Percentiles rank a stretch among this genome's conserved stretches.
These are phyloP conservation scores for Eriocheir sinensis DNA, from an alignment of 1,140 invertebrate species.

Conservation along the genomic window DNA sequence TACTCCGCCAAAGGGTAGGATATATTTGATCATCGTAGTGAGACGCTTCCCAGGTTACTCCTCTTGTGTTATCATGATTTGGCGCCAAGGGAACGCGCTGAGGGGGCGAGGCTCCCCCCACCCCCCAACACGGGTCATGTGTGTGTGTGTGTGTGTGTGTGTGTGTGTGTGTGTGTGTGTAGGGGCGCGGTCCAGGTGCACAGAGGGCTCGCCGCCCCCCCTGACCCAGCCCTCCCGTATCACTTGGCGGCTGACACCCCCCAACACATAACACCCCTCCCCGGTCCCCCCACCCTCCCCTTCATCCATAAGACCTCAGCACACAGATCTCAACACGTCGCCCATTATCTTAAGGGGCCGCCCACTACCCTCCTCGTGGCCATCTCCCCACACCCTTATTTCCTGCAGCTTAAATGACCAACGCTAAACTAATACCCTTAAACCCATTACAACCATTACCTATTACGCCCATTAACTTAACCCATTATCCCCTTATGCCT, in stretches of 20 bases:
- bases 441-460: too few relatives aligned
- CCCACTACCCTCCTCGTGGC: too few relatives aligned
- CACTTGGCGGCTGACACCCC: too few relatives aligned
- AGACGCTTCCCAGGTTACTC: constrained; percentile 57
- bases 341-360: too few relatives aligned
- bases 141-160: not conserved
- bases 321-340: too few relatives aligned
- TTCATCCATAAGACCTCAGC: too few relatives aligned
- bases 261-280: not conserved
- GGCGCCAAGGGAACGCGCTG: not conserved
- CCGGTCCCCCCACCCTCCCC: not conserved
- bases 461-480: too few relatives aligned
- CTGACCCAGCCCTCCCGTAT: not conserved
- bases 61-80: constrained; percentile 67
- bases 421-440: too few relatives aligned
- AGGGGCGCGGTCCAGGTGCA: too few relatives aligned
- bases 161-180: not conserved
- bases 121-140: not conserved
- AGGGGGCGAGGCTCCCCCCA: not conserved
- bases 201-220: not conserved
- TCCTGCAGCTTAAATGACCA: too few relatives aligned
- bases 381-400: too few relatives aligned
- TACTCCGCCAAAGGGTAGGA: constrained; percentile 70
- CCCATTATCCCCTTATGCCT: too few relatives aligned
- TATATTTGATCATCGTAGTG: constrained; percentile 74